Evolutionary conservation across 2,113 vertebrate species (phyloP).

Genomic region (Thalassoma bifasciatum): DNA sequence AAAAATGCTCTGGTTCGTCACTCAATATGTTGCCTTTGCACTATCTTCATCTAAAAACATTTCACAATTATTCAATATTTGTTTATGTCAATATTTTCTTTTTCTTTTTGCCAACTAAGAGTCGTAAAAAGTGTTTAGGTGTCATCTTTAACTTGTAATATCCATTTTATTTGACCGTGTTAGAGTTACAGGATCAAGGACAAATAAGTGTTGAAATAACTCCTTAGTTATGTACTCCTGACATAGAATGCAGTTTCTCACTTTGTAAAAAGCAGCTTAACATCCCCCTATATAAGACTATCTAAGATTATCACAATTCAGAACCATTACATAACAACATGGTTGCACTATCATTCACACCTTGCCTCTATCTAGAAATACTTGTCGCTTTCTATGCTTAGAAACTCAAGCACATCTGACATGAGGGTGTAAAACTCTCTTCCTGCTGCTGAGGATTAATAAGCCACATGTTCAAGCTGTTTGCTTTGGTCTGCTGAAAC

Average conservation of each 20-base stretch:
- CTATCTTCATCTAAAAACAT: too few species aligned
- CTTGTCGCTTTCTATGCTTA: not conserved
- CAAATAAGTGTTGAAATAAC: too few species aligned
- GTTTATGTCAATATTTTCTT: too few species aligned
- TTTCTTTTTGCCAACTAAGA: too few species aligned
- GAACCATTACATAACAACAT: not conserved
- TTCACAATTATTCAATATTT: too few species aligned
- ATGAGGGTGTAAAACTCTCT: constrained; percentile 20
- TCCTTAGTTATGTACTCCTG: not conserved
- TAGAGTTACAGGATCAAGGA: too few species aligned
- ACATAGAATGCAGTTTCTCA: not conserved
- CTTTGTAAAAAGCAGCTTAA: not conserved
- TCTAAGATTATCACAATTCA: not conserved
- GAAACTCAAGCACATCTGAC: constrained; percentile 6
- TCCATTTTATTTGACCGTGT: too few species aligned
- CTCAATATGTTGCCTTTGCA: too few species aligned
- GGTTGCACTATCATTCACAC: not conserved
- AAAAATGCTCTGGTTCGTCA: too few species aligned
- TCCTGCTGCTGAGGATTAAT: constrained; percentile 12
- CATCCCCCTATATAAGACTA: not conserved
- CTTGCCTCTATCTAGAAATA: not conserved
- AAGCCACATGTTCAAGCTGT: constrained; percentile 11
- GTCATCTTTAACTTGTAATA: too few species aligned
- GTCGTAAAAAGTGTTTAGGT: too few species aligned
- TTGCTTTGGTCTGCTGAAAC: constrained; percentile 28